These are phyloP conservation scores for Temnothorax curvispinosus DNA, from an alignment of 1,140 invertebrate genomes.

Conservation along the genomic window DNA sequence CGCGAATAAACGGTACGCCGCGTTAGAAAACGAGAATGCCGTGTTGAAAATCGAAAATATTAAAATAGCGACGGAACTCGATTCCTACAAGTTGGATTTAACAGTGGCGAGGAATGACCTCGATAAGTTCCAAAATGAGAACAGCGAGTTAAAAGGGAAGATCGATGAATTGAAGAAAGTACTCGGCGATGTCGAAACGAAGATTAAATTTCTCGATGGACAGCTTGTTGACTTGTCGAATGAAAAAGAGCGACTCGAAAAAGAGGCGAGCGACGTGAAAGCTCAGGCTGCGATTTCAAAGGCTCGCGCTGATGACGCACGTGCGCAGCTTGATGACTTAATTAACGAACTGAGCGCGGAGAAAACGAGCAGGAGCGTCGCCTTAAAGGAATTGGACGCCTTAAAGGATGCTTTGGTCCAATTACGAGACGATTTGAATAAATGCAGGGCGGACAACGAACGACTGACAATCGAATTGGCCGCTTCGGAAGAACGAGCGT, in stretches of 20 bases:
- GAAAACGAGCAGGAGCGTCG: conserved; percentile 21
- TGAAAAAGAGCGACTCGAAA: conserved; percentile 53
- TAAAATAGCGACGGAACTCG: conserved; percentile 30
- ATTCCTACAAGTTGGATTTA: conserved; percentile 38
- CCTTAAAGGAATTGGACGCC: conserved; percentile 47
- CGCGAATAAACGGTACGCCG: conserved; percentile 7
- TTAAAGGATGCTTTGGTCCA: conserved; percentile 53
- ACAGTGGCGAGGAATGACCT: conserved; percentile 39
- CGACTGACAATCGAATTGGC: conserved; percentile 50
- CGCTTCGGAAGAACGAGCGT: conserved; percentile 7
- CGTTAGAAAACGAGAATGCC: neutral
- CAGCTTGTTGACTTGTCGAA: conserved; percentile 47
- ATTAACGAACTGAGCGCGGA: conserved; percentile 39
- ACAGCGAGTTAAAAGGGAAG: conserved; percentile 40
- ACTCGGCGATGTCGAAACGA: conserved; percentile 19
- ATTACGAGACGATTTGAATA: conserved; percentile 62
- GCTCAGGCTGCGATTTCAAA: conserved; percentile 16
- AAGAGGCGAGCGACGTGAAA: conserved; percentile 9
- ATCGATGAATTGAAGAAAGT: conserved; percentile 58
- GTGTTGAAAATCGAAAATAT: conserved; percentile 20
- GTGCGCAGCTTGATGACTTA: conserved; percentile 34
- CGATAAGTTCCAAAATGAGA: conserved; percentile 18
- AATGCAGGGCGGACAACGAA: conserved; percentile 52
- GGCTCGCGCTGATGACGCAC: conserved; percentile 2
- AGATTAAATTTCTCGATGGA: conserved; percentile 46